Base-by-base conservation (phyloP, 2,888 invertebrate species). In the Scaptomyza tumidula region DNA sequence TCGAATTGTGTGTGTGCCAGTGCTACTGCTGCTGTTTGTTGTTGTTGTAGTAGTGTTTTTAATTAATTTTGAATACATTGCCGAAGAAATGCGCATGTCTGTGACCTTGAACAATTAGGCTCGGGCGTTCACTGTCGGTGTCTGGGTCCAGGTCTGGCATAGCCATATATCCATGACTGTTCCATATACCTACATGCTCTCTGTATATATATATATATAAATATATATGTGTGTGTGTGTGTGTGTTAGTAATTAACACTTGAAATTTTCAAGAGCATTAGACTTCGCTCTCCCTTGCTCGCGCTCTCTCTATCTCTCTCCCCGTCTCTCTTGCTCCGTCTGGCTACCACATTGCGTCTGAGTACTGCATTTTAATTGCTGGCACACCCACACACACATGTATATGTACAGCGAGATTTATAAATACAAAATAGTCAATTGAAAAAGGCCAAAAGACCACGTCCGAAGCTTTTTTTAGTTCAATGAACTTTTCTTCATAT, bases 181-280 rank as follows among this genome's bases (percentile, higher is more conserved):
- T 71, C 83, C 71, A 84, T 70, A 84, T 86, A 88, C 78, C 71
- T 73, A 80, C 65, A 80, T 59, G 68, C 58, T 16, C 31, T 10
- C 35, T 33, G 16, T 27, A 58, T 55, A 56, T 45, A 78, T 46
- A 55, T 45, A 43, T 48, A 50, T 50, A 52, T 61, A 55, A 55
- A 35, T 31, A 54, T 75, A 52, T 61, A 52, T 68, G 71, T 79
- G 57, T 61, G 35, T 6, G 13, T 35, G 49, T 50, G 6, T 50
- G 10, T 35, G 52, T 75, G 75, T 68, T 73, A 77, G 82, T 89
- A 89, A 89, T 86, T 89, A 82, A 79, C 86, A 81, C 80, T 82
- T 87, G 60, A 87, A 88, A 83, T 77, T 86, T 88, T 78, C 85
- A 89, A 88, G 88, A 86, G 83, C 86, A 88, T 75, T 80, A 86